phyloP scores from a whole-genome alignment of 2,113 vertebrate genomes.

The Macquaria ambigua region DNA sequence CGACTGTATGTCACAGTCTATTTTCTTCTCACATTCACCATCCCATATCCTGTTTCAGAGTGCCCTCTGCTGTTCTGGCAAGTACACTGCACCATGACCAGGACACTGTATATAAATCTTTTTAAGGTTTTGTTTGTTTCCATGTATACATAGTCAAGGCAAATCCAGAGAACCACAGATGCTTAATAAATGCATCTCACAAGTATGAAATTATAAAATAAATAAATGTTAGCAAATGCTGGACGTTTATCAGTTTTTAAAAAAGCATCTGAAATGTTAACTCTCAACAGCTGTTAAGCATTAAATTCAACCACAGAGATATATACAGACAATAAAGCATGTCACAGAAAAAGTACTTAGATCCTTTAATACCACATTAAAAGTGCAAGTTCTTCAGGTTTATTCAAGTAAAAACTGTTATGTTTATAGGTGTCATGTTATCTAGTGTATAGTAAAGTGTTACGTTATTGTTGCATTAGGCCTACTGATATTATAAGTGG shows the following conservation, averaged over 20 bases:
- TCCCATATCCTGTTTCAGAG: constrained; percentile 23
- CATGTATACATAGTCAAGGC: not conserved
- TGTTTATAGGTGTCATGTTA: not conserved
- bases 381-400: too few relatives aligned
- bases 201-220: not conserved
- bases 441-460: not conserved
- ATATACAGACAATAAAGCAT: too few relatives aligned
- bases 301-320: too few relatives aligned
- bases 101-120: not conserved
- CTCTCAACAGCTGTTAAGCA: too few relatives aligned
- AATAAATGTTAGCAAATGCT: not conserved
- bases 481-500: not conserved
- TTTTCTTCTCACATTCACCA: not conserved
- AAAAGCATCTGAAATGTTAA: not conserved
- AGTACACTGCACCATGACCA: not conserved
- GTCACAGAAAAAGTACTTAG: too few relatives aligned
- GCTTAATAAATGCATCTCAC: not conserved
- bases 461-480: not conserved
- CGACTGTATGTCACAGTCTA: not conserved
- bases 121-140: not conserved
- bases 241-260: not conserved
- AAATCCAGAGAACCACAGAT: not conserved
- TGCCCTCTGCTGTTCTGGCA: constrained; percentile 45
- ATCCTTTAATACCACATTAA: too few relatives aligned
- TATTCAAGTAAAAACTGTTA: too few relatives aligned